Evolutionary conservation across 2,888 invertebrate species (phyloP), one percentile per base, ranked within the genome.

Genomic region (Aphrophora alni): DNA sequence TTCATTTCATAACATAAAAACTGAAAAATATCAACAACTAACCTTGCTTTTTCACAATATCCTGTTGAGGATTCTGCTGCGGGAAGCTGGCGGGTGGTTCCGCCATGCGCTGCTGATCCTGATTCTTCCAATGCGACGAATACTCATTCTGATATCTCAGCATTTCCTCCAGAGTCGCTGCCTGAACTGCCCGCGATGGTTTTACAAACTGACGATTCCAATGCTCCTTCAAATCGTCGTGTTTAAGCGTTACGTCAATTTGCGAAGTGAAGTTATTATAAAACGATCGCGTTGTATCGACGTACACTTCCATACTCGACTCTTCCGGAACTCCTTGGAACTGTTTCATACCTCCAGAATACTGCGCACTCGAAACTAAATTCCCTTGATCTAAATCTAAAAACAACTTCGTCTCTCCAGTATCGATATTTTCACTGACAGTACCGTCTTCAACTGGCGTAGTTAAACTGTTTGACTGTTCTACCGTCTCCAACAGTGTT

Each of bases 371-470:
- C 5, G 3, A 8, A 14, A 80, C 77, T 70, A 80, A 21, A 33
- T 77, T 59, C 4, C 80, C 80, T 38, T 77, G 77, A 33, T 80
- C 80, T 14, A 80, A 26, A n/a, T 80, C 80, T 21, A 80, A 76
- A 33, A 80, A 77, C 70, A 80, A 73, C 69, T 80, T 80, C 0
- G 33, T 69, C 26, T 80, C 80, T 77, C 70, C n/a, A n/a, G 77
- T 25, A 38, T 26, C 68, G 68, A 28, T 68, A 24, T 38, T 38
- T n/a, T 38, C 21, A 69, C 77, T 24, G n/a, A n/a, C n/a, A 38
- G 69, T 28, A 38, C 24, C 38, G 70, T 38, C 33, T 24, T 77
- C 28, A 25, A 10, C 26, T 33, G 38, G 38, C 14, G 12, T 28
- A 21, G 33, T 33, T 51, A 27, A 44, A 21, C 25, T 12, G 38